Conservation (phyloP, 2,797 vertebrate species). For the Hozukius guyotensis region DNA sequence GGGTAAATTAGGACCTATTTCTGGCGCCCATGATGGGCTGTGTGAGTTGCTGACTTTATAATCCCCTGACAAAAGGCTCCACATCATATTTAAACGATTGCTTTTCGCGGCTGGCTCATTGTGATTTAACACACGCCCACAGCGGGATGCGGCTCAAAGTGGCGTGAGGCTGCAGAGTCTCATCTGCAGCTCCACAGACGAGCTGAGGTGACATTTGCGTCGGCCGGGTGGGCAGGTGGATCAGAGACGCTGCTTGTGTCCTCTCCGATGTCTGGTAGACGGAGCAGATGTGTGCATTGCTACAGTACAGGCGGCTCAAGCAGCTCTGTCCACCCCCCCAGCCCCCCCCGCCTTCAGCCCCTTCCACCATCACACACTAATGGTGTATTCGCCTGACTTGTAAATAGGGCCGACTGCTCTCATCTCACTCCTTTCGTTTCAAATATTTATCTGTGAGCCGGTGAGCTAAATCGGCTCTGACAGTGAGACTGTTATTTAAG, state of each 20-base stretch:
- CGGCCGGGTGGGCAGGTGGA: constrained; percentile 70
- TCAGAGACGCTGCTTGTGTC: constrained; percentile 59
- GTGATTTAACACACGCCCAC: constrained; percentile 80
- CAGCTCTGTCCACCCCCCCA: neutral
- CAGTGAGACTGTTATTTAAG: constrained; percentile 87
- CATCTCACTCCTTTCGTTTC: constrained; percentile 83
- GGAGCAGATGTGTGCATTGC: constrained; percentile 58
- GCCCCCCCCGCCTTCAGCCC: neutral
- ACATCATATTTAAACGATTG: constrained; percentile 78
- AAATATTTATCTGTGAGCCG: constrained; percentile 84
- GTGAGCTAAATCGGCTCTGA: constrained; percentile 83
- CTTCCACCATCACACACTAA: constrained; percentile 66
- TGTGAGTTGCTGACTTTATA: constrained; percentile 75
- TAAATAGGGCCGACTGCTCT: constrained; percentile 82
- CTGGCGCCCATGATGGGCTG: constrained; percentile 58
- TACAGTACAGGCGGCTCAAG: constrained; percentile 72
- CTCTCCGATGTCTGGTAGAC: constrained; percentile 58
- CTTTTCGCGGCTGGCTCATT: constrained; percentile 75
- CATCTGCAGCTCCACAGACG: constrained; percentile 52
- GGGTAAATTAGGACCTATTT: constrained; percentile 75
- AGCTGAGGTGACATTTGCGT: constrained; percentile 74
- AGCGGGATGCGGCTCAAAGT: constrained; percentile 77
- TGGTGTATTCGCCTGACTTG: constrained; percentile 72
- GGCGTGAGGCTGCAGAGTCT: constrained; percentile 59
- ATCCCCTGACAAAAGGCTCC: constrained; percentile 73